Base-by-base conservation (phyloP, 1,140 invertebrate species). In the Dysdera silvatica region DNA sequence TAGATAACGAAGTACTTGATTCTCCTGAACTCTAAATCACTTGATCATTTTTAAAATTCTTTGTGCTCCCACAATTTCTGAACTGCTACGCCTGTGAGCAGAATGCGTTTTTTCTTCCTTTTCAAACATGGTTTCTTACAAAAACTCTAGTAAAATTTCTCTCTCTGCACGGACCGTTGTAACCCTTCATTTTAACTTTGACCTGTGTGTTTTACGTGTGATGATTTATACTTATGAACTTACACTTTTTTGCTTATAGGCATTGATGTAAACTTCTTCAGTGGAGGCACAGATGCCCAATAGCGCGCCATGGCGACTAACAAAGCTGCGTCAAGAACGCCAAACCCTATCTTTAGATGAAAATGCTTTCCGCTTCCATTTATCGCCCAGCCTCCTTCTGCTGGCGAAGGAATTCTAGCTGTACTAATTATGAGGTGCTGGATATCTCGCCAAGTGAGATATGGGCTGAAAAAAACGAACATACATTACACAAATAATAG, bases 261-360 rank as follows among this genome's bases (percentile, higher is more conserved):
- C 7, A 28, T 33, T 4, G 29, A 31, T 12, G 43, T 33, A 97
- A 68, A 96, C 93, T 73, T 93, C 90, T 49, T 20, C 74, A 98
- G 93, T 18, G 89, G 86, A 2, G 95, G 93, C n/a, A 97, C 93
- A 12, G 84, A 85, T 4, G 84, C 87, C 95, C 95, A 98, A 69
- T 88, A 84, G 72, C 90, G 86, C 4, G 95, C 93, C 65, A 95
- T 76, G 37, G 80, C 84, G 0, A 98, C 93, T 86, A 98, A 89
- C 10, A 85, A 85, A 16, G 85, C 86, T 2, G 92, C 94, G 78
- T 98, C 94, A 90, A 99, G 96, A n/a, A 98, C 76, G 8, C 95
- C 95, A 74, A 98, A 99, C 14, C 95, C 95, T 74, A 96, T 96
- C 76, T 95, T 93, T 73, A 35, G 48, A 29, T 70, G 70, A 73